phyloP scores from a whole-genome alignment of 2,888 invertebrate genomes.

The Lepidocyrtoides sp. region DNA sequence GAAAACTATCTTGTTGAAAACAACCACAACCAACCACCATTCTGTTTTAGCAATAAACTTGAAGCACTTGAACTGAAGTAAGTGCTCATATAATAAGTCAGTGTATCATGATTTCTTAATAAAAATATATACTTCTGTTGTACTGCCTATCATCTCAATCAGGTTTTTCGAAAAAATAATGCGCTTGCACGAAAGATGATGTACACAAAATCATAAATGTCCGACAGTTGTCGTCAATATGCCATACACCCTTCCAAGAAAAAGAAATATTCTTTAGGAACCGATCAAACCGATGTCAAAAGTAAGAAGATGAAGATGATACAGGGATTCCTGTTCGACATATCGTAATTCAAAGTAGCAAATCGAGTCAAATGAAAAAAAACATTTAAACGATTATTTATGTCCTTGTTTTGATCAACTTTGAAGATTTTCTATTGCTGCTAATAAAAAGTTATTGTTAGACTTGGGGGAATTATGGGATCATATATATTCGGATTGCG shows the following conservation, averaged over 20 bases:
- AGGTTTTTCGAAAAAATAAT: conserved; percentile 1
- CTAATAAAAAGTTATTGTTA: background rate
- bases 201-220: conserved; percentile 16
- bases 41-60: conserved; percentile 6
- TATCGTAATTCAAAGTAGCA: too few species aligned
- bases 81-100: background rate
- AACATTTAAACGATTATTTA: background rate
- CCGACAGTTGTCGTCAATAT: conserved; percentile 30
- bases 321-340: background rate
- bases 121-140: too few species aligned
- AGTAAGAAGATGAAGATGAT: background rate
- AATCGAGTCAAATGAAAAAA: too few species aligned
- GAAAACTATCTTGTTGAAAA: conserved; percentile 29
- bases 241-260: background rate
- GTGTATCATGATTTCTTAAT: conserved; percentile 9
- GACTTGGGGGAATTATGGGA: background rate
- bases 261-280: background rate
- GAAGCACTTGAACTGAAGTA: background rate
- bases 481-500: background rate
- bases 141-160: background rate
- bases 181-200: background rate
- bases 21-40: too few species aligned
- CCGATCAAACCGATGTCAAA: background rate
- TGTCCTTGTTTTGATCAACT: conserved; percentile 2
- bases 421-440: background rate